Evolutionary conservation across 2,113 vertebrate genomes (phyloP), one percentile per base, ranked within the genome.

Genomic region (Nyctereutes procyonoides): DNA sequence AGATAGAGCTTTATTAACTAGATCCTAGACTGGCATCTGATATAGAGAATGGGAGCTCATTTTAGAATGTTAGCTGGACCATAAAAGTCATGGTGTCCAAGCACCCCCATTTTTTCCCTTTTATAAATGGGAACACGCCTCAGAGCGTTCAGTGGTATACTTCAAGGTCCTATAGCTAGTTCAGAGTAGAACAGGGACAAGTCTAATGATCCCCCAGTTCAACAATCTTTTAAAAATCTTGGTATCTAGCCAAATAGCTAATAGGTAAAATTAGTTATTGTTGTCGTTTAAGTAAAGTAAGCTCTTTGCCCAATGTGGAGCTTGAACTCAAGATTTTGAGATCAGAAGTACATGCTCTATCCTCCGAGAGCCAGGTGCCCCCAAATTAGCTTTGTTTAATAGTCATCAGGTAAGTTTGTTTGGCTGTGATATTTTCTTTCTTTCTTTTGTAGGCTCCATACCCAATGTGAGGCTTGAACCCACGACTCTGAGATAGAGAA

Each of bases 31-130:
- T 48, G 26, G 16, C 30, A 58, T 35, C 2, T 71, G 48, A 88
- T 62, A 51, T 17, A 63, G n/a, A 82, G 28, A 80, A 62, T 38
- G 32, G 9, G 35, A 92, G 12, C 84, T 84, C 51, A 30, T 43
- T 83, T 80, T 84, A 90, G 76, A 93, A 90, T 84, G 90, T 90
- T 89, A 94, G 28, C 80, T 82, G 32, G 12, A 84, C 14, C 30
- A n/a, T 26, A 96, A 60, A 63, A 35, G 13, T 86, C 74, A 43
- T 43, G 22, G 38, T 20, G 6, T 79, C 13, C 4, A 82, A 15
- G 69, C 16, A 38, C 15, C 38, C n/a, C n/a, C 60, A 77, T n/a
- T 82, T 79, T 96, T 65, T 58, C n/a, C 55, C 69, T 24, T 82
- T 71, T 96, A 65, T 56, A 93, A 92, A 71, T 53, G 60, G n/a